Conservation (phyloP, 2,797 vertebrate genomes). For the Cygnus olor region DNA sequence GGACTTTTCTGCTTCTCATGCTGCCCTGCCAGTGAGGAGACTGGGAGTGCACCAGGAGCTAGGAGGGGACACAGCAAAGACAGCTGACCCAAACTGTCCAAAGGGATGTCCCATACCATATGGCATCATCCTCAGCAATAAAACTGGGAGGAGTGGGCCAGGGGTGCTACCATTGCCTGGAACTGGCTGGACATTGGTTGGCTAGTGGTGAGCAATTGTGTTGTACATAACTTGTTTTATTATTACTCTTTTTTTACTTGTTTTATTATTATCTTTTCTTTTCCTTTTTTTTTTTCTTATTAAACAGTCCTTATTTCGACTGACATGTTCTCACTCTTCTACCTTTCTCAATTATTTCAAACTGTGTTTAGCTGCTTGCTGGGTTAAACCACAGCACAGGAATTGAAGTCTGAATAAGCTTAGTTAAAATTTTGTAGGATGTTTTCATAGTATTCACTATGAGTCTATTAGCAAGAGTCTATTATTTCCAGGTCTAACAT, state of each 20-base stretch:
- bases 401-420: neutral
- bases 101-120: neutral
- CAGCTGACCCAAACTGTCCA: neutral
- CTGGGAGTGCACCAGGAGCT: neutral
- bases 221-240: neutral
- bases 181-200: neutral
- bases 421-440: neutral
- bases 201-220: neutral
- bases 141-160: neutral
- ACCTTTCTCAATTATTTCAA: neutral
- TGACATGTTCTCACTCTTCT: neutral
- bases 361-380: neutral
- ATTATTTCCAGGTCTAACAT: neutral
- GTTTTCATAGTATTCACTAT: neutral
- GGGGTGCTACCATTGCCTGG: neutral
- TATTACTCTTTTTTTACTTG: neutral
- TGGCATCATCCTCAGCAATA: neutral
- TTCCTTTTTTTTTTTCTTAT: neutral
- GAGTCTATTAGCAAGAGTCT: neutral
- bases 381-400: neutral
- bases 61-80: neutral
- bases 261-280: neutral
- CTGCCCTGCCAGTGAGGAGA: neutral
- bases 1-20: neutral
- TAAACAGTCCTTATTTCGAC: neutral